These are phyloP conservation scores for Cyprinodon brontotheroides DNA, from an alignment of 2,113 vertebrate species.

Conservation along the genomic window DNA sequence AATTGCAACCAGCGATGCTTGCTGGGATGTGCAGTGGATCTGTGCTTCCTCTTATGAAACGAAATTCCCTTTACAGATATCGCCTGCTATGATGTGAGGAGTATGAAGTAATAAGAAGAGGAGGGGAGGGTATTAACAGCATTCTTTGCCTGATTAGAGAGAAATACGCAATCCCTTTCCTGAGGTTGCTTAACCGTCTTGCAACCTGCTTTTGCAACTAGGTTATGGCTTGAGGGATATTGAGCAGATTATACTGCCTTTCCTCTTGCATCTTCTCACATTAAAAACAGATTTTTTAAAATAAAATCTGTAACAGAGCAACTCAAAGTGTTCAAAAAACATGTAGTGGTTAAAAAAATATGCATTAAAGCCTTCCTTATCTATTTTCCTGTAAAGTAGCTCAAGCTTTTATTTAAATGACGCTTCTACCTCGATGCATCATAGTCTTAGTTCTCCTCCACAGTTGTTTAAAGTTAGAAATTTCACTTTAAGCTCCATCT, in stretches of 20 bases:
- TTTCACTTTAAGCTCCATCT: too few species aligned
- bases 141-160: slow-evolving; percentile 68
- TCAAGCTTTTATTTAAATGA: too few species aligned
- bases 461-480: too few species aligned
- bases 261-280: not conserved
- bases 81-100: slow-evolving; percentile 45
- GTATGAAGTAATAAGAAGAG: slow-evolving; percentile 55
- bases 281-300: not conserved
- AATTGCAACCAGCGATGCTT: slow-evolving; percentile 46
- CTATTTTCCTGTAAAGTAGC: not conserved
- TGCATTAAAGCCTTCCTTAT: not conserved
- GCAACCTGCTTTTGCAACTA: slow-evolving; percentile 19
- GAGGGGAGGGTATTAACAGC: slow-evolving; percentile 48
- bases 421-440: too few species aligned
- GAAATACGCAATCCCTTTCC: slow-evolving; percentile 48
- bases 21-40: slow-evolving; percentile 40
- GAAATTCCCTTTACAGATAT: slow-evolving; percentile 9
- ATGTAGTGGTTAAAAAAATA: too few species aligned
- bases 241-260: slow-evolving; percentile 3
- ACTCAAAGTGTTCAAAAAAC: not conserved
- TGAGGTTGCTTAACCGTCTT: slow-evolving; percentile 52
- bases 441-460: too few species aligned
- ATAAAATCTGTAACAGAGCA: too few species aligned
- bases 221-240: slow-evolving; percentile 27
- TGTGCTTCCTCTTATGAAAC: slow-evolving; percentile 25